Evolutionary conservation across 2,888 invertebrate species (phyloP), one percentile per base, ranked within the genome.

Genomic region (Hartigia nigra): DNA sequence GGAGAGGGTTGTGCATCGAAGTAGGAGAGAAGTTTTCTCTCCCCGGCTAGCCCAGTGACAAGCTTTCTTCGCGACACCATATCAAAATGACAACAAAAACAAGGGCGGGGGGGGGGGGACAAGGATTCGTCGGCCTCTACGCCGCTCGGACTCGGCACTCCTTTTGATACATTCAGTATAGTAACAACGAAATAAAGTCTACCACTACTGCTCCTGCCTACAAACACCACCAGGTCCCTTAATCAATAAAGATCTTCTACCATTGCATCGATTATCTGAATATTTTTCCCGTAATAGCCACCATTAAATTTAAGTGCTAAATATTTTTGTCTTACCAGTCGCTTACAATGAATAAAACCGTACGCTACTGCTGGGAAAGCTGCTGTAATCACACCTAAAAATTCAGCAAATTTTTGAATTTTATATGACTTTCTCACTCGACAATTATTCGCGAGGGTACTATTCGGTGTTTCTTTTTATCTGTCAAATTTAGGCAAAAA

Each of bases 341-440:
- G 31, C 74, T 83, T 84, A 34, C 80, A 82, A 74, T 83, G 76
- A 5, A 83, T 76, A 3, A 76, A 80, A 1, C 84, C 81, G 72
- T 86, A 85, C 0, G 81, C 81, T 70, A 84, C 75, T 4, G 82
- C 85, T 72, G 83, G 83, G 23, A 80, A 82, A 1, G 82, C 80
- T n/a, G 82, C 98, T 0, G 93, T 99, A 79, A 98, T 98, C 32
- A 79, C 32, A 4, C 83, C 81, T n/a, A 81, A 37, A 39, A 83
- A 74, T 74, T 79, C 32, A 3, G 79, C 79, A 37, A 84, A 78
- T 23, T 80, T 70, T 74, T 80, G 70, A 12, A 85, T 85, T 77
- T 81, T 82, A 74, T 70, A 82, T 0, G 12, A 31, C n/a, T 76
- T 74, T 12, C 76, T 75, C 4, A 74, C 55, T 74, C 74, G 39